Conservation (phyloP, 2,113 vertebrate species). For the Balaenoptera acutorostrata region DNA sequence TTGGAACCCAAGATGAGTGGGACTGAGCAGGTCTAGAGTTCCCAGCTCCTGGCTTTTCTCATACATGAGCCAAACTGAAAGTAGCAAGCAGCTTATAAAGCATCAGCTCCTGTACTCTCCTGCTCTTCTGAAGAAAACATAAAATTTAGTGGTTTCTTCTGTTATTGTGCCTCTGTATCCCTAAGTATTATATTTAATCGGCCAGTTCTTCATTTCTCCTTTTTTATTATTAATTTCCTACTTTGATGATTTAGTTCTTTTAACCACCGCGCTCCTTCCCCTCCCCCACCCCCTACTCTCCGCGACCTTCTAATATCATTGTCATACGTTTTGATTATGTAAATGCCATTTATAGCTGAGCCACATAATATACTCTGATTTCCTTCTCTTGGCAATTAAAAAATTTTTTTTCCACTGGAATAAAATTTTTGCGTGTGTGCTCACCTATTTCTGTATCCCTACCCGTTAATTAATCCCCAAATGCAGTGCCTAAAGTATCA, state of each 20-base stretch:
- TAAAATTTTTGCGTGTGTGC: neutral
- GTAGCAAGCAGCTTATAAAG: neutral
- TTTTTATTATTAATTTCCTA: neutral
- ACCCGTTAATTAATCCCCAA: neutral
- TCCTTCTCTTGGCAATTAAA: neutral
- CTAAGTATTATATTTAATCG: neutral
- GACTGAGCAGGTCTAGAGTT: neutral
- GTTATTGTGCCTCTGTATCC: neutral
- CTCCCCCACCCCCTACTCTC: neutral
- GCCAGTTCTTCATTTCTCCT: neutral
- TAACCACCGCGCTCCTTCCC: neutral
- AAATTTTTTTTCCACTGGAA: neutral
- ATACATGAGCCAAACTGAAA: too few species aligned
- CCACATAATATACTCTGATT: neutral
- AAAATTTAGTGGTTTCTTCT: neutral
- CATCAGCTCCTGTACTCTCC: neutral
- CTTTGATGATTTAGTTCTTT: neutral
- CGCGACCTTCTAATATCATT: neutral
- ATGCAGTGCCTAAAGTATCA: neutral
- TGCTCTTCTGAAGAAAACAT: neutral
- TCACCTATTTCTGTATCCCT: neutral
- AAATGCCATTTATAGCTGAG: neutral
- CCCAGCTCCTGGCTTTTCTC: neutral
- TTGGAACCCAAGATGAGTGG: neutral
- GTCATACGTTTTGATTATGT: neutral